Percentiles rank a stretch among this genome's conserved stretches.
These are phyloP conservation scores for Equus przewalskii DNA, from an alignment of 2,113 vertebrate species.

Conservation along the genomic window DNA sequence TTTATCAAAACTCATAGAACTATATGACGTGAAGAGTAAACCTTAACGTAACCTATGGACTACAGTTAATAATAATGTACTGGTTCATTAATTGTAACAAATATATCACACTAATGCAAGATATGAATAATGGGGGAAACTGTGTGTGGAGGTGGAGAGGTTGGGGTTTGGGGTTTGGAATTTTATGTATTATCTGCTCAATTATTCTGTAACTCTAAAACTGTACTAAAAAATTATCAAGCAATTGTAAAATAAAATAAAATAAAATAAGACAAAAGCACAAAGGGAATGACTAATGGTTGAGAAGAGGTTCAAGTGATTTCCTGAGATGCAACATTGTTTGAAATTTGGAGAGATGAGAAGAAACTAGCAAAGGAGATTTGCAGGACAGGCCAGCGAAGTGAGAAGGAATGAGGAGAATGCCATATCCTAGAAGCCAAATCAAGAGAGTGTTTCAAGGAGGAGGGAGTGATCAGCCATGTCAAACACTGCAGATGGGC, in stretches of 20 bases:
- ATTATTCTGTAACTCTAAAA: not conserved
- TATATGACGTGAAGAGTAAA: not conserved
- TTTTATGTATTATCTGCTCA: not conserved
- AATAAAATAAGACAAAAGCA: not conserved
- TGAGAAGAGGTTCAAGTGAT: not conserved
- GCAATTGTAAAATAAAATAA: not conserved
- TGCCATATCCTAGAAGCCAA: not conserved
- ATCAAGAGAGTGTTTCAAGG: not conserved
- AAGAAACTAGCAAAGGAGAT: not conserved
- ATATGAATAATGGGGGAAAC: not conserved
- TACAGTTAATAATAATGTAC: not conserved
- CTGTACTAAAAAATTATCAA: not conserved
- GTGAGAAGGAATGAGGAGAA: not conserved
- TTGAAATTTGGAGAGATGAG: not conserved
- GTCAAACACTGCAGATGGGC: not conserved
- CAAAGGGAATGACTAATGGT: not conserved
- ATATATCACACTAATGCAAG: not conserved
- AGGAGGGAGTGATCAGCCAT: not conserved
- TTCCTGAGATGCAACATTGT: not conserved
- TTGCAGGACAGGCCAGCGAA: not conserved
- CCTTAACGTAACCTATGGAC: not conserved
- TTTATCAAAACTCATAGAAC: not conserved
- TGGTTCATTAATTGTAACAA: not conserved
- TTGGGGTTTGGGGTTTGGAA: not conserved
- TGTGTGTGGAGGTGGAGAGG: fast-evolving